Evolutionary conservation across 2,888 invertebrate genomes (phyloP), one percentile per base, ranked within the genome.

Genomic region (Diachrysia chrysitis): DNA sequence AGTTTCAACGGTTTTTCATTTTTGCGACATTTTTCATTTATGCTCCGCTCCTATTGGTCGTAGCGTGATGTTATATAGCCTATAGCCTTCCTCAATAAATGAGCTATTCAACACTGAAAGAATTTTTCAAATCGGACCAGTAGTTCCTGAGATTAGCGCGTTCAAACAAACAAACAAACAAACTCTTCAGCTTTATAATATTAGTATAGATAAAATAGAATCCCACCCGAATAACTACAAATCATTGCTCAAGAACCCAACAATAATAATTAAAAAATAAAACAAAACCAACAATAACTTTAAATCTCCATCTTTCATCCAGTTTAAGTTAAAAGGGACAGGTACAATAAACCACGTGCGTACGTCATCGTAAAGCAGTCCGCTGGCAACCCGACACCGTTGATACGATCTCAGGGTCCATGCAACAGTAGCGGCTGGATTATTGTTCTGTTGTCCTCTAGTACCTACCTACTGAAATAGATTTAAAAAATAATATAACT

Each of bases 371-470:
- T 86, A 85, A 86, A 85, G 78, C 64, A 80, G 79, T 78, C 82
- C 76, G 58, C 37, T 78, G 76, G 87, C 75, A 88, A 88, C 87
- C 84, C 65, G 86, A 88, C 84, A 86, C 88, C 73, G 58, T 37
- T 66, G 88, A 88, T 88, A 83, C 65, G 66, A 87, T 87, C 87
- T 69, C 76, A 69, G 71, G 79, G n/a, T n/a, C n/a, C n/a, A 78
- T 64, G 69, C 66, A 71, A 79, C 80, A 71, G 79, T 81, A 81
- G 80, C 79, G 63, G 67, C 54, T 46, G 62, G 63, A 72, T 72
- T 69, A 76, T 65, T 76, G 64, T 73, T 37, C 46, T 60, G 42
- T 29, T 57, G 37, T 46, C 12, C 37, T 53, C 56, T 57, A 61
- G 58, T 53, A 74, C 32, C 32, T 53, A 74, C 32, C 32, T 32